These are phyloP conservation scores for Meles meles DNA, from an alignment of 2,113 vertebrate species.

Conservation along the genomic window DNA sequence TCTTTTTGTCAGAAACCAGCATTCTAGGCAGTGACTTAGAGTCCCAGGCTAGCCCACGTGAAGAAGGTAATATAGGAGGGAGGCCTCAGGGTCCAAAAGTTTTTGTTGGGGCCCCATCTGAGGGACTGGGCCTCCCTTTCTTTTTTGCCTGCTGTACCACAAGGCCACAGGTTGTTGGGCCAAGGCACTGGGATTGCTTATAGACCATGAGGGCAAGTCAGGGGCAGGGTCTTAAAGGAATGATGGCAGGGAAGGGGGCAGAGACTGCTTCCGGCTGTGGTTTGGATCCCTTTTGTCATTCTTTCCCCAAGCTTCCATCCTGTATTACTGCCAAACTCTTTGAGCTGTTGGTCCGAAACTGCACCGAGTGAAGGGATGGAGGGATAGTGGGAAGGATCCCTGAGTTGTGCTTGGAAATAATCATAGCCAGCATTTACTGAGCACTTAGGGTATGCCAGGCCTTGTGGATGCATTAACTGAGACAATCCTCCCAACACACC, in stretches of 20 bases:
- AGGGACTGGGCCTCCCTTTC: not conserved
- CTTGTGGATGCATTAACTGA: not conserved
- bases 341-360: not conserved
- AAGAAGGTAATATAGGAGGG: not conserved
- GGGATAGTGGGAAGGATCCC: not conserved
- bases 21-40: not conserved
- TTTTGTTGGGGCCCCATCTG: not conserved
- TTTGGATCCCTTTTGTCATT: not conserved
- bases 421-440: not conserved
- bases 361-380: not conserved
- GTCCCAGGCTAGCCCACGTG: not conserved
- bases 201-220: not conserved
- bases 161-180: not conserved
- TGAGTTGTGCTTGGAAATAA: not conserved
- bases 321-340: not conserved
- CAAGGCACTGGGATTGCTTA: not conserved
- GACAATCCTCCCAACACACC: not conserved
- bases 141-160: not conserved
- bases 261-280: not conserved
- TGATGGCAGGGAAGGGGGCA: not conserved
- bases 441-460: not conserved
- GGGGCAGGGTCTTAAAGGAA: not conserved
- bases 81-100: not conserved
- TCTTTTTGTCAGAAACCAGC: not conserved
- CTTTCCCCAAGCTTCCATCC: not conserved